A percentile compares a stretch with the other conserved stretches of the same genome.
Evolutionary conservation across 2,888 invertebrate species (phyloP).

Genomic region (Cyaniris semiargus): DNA sequence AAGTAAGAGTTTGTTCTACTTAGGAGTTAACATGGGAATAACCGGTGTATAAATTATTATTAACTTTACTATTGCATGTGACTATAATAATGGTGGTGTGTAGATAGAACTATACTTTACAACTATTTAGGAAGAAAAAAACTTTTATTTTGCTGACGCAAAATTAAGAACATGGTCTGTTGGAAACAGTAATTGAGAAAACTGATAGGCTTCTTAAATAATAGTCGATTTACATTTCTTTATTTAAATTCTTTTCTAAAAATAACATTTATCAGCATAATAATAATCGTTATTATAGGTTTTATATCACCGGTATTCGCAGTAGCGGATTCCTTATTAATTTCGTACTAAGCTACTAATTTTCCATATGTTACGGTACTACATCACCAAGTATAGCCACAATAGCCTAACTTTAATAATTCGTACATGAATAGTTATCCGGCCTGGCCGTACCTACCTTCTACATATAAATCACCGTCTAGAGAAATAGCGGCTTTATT

Average conservation of each 20-base stretch:
- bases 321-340: background rate
- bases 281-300: too few species aligned
- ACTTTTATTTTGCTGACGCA: background rate
- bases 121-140: background rate
- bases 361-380: background rate
- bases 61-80: slow-evolving; percentile 23
- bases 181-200: background rate
- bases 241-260: too few species aligned
- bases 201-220: too few species aligned
- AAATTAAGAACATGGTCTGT: background rate
- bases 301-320: background rate
- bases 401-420: background rate
- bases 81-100: background rate
- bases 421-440: background rate
- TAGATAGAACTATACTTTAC: background rate
- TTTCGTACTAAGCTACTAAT: background rate
- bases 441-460: background rate
- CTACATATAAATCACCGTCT: slow-evolving; percentile 17
- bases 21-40: background rate
- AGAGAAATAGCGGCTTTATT: slow-evolving; percentile 37
- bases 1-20: slow-evolving; percentile 72
- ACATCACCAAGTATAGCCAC: background rate
- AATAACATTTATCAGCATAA: too few species aligned
- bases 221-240: too few species aligned
- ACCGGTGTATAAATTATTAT: slow-evolving; percentile 41